Conservation (phyloP, 2,113 vertebrate species). For the Pachyramphus minor region DNA sequence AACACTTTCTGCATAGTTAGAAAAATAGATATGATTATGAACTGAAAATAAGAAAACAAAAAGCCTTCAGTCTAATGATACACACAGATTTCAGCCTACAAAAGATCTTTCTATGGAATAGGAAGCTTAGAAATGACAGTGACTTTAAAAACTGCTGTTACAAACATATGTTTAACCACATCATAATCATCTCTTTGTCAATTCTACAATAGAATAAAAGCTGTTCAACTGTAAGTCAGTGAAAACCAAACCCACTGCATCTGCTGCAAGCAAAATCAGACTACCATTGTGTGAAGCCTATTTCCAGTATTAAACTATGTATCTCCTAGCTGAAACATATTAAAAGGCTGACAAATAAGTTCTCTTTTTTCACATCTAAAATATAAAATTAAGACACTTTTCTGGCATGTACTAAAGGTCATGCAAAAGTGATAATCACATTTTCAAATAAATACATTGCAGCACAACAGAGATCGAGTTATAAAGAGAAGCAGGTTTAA, state of each 20-base stretch:
- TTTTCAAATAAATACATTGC: slow-evolving; percentile 25
- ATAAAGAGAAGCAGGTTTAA: slow-evolving; percentile 1
- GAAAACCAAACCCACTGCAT: background rate
- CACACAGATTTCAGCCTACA: background rate
- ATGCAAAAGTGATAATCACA: slow-evolving; percentile 28
- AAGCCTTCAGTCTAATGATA: background rate
- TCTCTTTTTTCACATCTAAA: background rate
- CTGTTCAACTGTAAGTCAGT: background rate
- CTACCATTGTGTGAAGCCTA: background rate
- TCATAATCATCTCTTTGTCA: background rate
- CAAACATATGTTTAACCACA: background rate
- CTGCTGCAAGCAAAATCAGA: background rate
- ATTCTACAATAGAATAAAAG: background rate
- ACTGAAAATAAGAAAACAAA: background rate
- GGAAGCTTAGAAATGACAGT: background rate
- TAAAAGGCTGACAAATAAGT: background rate
- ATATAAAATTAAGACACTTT: slow-evolving; percentile 4
- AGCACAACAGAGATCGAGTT: background rate
- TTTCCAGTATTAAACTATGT: background rate
- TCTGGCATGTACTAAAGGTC: slow-evolving; percentile 16
- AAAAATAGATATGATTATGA: slow-evolving; percentile 28
- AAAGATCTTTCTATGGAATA: background rate
- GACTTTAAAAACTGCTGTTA: slow-evolving; percentile 25
- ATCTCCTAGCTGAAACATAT: background rate
- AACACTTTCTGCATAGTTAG: background rate